Conservation (phyloP, 2,113 vertebrate species). For the Pterocles orientalis region DNA sequence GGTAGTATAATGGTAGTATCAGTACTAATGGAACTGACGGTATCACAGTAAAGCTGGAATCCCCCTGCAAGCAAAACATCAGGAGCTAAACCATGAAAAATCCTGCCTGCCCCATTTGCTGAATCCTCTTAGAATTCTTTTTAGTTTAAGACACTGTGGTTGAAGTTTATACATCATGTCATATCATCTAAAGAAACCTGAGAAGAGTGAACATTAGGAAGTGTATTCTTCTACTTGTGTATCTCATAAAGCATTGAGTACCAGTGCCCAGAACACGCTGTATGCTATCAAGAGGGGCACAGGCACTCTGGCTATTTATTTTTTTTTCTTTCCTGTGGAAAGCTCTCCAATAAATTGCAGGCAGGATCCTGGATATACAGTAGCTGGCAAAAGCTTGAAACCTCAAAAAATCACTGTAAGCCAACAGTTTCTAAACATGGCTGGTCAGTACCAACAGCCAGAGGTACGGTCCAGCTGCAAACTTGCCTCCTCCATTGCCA, state of each 20-base stretch:
- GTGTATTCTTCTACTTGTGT: not conserved
- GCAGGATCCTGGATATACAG: not conserved
- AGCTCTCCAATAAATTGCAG: not conserved
- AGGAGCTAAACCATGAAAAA: not conserved
- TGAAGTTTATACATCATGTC: not conserved
- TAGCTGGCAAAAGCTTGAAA: not conserved
- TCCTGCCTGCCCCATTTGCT: not conserved
- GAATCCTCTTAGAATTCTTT: not conserved
- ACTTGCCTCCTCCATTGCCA: fast-evolving
- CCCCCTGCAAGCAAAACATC: not conserved
- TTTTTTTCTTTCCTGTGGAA: not conserved
- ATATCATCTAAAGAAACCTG: not conserved
- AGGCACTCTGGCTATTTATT: not conserved
- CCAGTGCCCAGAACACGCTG: not conserved
- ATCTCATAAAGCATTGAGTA: not conserved
- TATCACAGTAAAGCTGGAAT: not conserved
- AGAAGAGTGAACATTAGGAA: not conserved
- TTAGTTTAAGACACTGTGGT: not conserved
- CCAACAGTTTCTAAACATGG: not conserved
- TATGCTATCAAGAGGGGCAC: not conserved
- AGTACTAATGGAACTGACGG: no score
- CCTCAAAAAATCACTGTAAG: not conserved
- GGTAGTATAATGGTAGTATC: no score
- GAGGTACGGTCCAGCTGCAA: not conserved
- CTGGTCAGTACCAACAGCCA: not conserved